Evolutionary conservation across 2,888 invertebrate species (phyloP).

Genomic region (Pseudolycoriella hygida): DNA sequence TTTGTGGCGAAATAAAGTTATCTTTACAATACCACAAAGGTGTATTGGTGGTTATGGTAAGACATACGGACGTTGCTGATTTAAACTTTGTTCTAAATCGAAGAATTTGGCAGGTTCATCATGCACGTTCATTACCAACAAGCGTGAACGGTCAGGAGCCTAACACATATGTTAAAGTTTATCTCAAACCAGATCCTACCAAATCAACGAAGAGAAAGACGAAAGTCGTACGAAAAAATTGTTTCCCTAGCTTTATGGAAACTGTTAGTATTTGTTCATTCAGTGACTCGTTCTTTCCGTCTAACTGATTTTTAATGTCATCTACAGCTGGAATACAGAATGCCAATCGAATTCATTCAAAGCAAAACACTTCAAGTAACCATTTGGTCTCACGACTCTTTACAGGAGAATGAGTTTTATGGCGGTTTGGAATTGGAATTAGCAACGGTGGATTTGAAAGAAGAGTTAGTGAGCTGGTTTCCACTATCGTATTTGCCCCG

Average conservation of each 20-base stretch:
- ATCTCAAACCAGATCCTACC: slow-evolving; percentile 78
- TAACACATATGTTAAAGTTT: slow-evolving; percentile 78
- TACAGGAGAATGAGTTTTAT: slow-evolving; percentile 87
- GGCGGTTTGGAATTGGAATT: slow-evolving; percentile 80
- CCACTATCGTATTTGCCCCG: slow-evolving; percentile 36
- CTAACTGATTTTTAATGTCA: slow-evolving; percentile 5
- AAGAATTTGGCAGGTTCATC: slow-evolving; percentile 36
- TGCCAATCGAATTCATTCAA: slow-evolving; percentile 62
- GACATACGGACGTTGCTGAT: not conserved
- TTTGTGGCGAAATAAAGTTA: slow-evolving; percentile 59
- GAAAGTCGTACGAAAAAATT: slow-evolving; percentile 76
- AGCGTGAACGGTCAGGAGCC: slow-evolving; percentile 68
- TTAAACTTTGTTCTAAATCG: not conserved
- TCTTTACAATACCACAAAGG: slow-evolving; percentile 59
- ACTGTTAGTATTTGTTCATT: slow-evolving; percentile 41
- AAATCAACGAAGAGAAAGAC: slow-evolving; percentile 94
- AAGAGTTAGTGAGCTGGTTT: slow-evolving; percentile 78
- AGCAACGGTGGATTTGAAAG: slow-evolving; percentile 48
- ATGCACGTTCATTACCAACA: slow-evolving; percentile 73
- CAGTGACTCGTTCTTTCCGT: not conserved
- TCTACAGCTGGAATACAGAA: slow-evolving; percentile 67
- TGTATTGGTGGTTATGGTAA: slow-evolving; percentile 59
- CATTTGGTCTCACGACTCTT: slow-evolving; percentile 84
- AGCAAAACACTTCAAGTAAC: slow-evolving; percentile 72
- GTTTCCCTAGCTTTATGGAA: slow-evolving; percentile 96